Base-by-base conservation (phyloP, 2,113 vertebrate genomes). In the Vulpes lagopus region DNA sequence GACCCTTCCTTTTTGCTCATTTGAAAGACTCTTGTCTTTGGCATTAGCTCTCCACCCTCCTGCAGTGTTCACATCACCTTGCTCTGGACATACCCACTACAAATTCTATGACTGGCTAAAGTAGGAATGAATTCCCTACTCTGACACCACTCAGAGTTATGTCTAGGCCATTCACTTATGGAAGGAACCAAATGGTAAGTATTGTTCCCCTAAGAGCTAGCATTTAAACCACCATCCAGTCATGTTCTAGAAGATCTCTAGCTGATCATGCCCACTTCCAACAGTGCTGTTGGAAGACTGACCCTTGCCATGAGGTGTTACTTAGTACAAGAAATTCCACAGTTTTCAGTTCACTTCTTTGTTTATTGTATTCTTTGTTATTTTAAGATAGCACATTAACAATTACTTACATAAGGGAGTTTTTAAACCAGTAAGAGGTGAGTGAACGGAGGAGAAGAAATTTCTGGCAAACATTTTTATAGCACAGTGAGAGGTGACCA, bases 371-470 rank as follows among this genome's bases (percentile, higher is more conserved):
- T 86, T 93, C 57, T 97, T 43, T 43, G 43, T 43, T 89, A 59
- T 74, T 86, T 96, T 69, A 93, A 96, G 53, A 30, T 59, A 97
- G 82, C 25, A 64, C 35, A 83, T 30, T 30, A 57, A 43, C 87
- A 59, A 62, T 85, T 71, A 86, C 43, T 93, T 93, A 67, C 32
- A 91, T 91, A 92, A 83, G 84, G 59, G 9, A 86, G 6, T 79
- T 87, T 93, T 55, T 74, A 95, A 65, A 81, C 76, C 38, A 83
- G 25, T 87, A 71, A 79, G 74, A 65, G 81, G 91, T 49, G 22
- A 94, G 91, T 49, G 25, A 94, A 94, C 89, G 49, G 43, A 67
- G 88, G 60, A 91, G 55, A 49, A 11, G 91, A 82, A 91, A 92
- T 43, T 27, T 78, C 53, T 53, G 65, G 71, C 27, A 78, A 25